Evolutionary conservation across 2,113 vertebrate genomes (phyloP).

Genomic region (Pygoscelis adeliae): DNA sequence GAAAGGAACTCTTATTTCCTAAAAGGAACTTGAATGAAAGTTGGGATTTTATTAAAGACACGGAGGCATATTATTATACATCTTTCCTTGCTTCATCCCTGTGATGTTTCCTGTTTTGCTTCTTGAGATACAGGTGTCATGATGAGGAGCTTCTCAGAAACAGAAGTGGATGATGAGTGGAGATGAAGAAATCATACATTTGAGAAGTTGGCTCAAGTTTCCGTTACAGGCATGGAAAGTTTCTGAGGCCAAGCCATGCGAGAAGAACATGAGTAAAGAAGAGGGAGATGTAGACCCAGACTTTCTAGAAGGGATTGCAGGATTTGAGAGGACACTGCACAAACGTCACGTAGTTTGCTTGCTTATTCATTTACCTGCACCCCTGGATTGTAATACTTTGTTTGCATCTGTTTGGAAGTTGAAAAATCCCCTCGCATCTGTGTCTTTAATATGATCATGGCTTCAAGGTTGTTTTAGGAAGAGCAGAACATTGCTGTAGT

Average conservation of each 20-base stretch:
- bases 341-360: constrained; percentile 42
- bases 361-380: constrained; percentile 21
- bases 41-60: constrained; percentile 70
- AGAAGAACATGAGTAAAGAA: constrained; percentile 73
- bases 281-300: constrained; percentile 67
- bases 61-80: constrained; percentile 62
- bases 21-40: constrained; percentile 52
- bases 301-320: constrained; percentile 70
- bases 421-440: constrained; percentile 36
- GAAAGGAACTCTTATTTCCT: constrained; percentile 31
- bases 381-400: constrained; percentile 46
- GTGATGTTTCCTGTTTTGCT: constrained; percentile 76
- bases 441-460: constrained; percentile 57
- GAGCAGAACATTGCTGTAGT: not conserved
- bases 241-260: constrained; percentile 64
- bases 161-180: constrained; percentile 71
- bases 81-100: constrained; percentile 68
- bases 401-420: constrained; percentile 44
- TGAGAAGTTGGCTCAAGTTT: constrained; percentile 71
- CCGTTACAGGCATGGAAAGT: constrained; percentile 67
- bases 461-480: constrained; percentile 55
- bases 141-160: constrained; percentile 71
- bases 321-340: constrained; percentile 60
- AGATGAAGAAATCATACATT: constrained; percentile 71
- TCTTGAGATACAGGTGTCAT: constrained; percentile 75